These are phyloP conservation scores for Cryptocephalus moraei DNA, from an alignment of 2,888 invertebrate genomes.

Conservation along the genomic window DNA sequence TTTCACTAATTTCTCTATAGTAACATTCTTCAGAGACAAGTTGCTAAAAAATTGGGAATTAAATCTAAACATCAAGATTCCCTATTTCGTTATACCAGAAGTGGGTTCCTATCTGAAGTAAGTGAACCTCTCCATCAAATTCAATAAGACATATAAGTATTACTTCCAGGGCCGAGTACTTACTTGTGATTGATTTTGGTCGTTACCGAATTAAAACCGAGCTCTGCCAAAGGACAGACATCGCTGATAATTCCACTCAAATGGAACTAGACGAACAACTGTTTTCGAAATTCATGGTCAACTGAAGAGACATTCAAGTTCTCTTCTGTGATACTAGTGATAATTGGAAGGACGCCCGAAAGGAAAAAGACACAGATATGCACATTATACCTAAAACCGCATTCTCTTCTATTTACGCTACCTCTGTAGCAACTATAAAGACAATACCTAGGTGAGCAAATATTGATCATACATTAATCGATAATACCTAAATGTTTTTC, in stretches of 20 bases:
- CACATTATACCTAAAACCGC: constrained; percentile 61
- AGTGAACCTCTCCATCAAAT: constrained; percentile 31
- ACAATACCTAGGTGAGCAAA: constrained; percentile 32
- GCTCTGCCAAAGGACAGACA: constrained; percentile 55
- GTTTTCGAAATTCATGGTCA: constrained; percentile 65
- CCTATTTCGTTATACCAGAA: constrained; percentile 67
- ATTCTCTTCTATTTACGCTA: constrained; percentile 30
- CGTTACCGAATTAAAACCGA: constrained; percentile 61
- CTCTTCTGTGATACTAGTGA: constrained; percentile 52
- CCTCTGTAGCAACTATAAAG: constrained; percentile 25
- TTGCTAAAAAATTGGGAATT: constrained; percentile 37
- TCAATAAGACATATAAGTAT: background rate
- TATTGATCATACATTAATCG: background rate
- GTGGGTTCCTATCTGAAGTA: constrained; percentile 59
- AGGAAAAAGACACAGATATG: constrained; percentile 60
- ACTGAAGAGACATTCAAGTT: constrained; percentile 57
- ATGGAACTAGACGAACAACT: constrained; percentile 74
- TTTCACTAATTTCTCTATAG: too few species aligned
- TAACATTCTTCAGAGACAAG: constrained; percentile 20
- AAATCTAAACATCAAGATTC: constrained; percentile 66
- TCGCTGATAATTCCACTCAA: constrained; percentile 65
- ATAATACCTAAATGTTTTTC: constrained; percentile 10
- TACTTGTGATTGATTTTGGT: constrained; percentile 64
- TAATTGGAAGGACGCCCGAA: constrained; percentile 63
- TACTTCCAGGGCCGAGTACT: constrained; percentile 50